Evolutionary conservation across 2,113 vertebrate genomes (phyloP).

Genomic region (Cyanistes caeruleus): DNA sequence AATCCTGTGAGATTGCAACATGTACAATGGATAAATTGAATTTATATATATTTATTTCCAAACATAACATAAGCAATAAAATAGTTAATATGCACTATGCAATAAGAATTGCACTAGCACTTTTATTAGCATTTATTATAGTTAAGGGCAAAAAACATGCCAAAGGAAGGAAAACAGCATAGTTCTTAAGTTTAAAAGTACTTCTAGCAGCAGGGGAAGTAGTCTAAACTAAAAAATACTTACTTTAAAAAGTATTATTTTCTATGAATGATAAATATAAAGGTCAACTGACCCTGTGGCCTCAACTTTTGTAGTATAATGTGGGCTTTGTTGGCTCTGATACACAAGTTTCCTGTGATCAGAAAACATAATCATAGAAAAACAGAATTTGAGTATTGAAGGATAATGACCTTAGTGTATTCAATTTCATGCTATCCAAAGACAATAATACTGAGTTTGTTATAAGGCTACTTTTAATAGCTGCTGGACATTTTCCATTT

Average conservation of each 20-base stretch:
- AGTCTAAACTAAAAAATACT: neutral
- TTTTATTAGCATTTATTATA: neutral
- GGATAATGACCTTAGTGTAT: slow-evolving; percentile 42
- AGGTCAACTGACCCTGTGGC: neutral
- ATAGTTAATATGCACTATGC: neutral
- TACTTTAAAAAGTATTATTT: neutral
- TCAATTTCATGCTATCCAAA: slow-evolving; percentile 4
- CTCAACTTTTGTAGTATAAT: neutral
- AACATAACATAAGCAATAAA: neutral
- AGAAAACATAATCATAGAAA: slow-evolving; percentile 16
- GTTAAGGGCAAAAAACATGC: neutral
- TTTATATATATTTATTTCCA: neutral
- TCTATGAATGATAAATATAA: neutral
- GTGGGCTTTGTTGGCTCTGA: neutral
- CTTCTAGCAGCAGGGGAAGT: neutral
- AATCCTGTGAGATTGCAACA: neutral
- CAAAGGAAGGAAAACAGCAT: neutral
- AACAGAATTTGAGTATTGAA: neutral
- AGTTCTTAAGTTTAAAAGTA: neutral
- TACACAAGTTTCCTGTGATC: neutral
- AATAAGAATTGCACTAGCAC: neutral
- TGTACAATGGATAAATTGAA: neutral
- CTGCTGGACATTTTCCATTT: neutral
- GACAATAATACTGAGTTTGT: slow-evolving; percentile 11
- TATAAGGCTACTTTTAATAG: neutral